Evolutionary conservation across 2,113 vertebrate species (phyloP), one percentile per base, ranked within the genome.

Genomic region (Echinops telfairi): DNA sequence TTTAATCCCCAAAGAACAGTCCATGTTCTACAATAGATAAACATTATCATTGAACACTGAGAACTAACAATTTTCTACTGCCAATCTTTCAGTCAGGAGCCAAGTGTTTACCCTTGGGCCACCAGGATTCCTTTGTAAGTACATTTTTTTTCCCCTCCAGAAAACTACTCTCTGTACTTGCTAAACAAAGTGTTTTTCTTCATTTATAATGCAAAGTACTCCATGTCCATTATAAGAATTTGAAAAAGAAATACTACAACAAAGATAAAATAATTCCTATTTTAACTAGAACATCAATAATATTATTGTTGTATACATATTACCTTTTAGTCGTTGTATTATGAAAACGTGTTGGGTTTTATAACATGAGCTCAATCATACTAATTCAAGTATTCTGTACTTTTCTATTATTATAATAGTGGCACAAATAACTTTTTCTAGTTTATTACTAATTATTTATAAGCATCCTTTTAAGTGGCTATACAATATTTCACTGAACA

Each of bases 1-100:
- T 91, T 82, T 89, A 43, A 73, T n/a, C 66, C 82, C 89, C 70
- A 81, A 47, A 89, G 16, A 89, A 83, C 75, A 95, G 36, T 78
- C 47, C 4, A 31, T 87, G n/a, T 68, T 62, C 58, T 33, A 29
- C 43, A 89, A 92, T 38, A 89, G 0, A 62, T 23, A 14, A 5
- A 89, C 20, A 64, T 86, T 93, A 58, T 91, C 80, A 57, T 5
- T 58, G 4, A 87, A 16, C 27, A 84, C 0, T 75, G 33, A 83
- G 40, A 76, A 73, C 20, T 62, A 64, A 91, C 0, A 64, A 81
- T 53, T 89, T 94, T 62, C 82, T 62, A 62, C 60, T 62, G 60
- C 60, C 11, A 62, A 62, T 25, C 17, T 20, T 62, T 62, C 60
- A 62, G 60, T 62, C 23, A 62, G 60, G 19, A 62, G 60, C 7